A percentile compares a stretch with the other conserved stretches of the same genome.
These are phyloP conservation scores for Pteruthius melanotis DNA, from an alignment of 2,113 vertebrate genomes.

Conservation along the genomic window DNA sequence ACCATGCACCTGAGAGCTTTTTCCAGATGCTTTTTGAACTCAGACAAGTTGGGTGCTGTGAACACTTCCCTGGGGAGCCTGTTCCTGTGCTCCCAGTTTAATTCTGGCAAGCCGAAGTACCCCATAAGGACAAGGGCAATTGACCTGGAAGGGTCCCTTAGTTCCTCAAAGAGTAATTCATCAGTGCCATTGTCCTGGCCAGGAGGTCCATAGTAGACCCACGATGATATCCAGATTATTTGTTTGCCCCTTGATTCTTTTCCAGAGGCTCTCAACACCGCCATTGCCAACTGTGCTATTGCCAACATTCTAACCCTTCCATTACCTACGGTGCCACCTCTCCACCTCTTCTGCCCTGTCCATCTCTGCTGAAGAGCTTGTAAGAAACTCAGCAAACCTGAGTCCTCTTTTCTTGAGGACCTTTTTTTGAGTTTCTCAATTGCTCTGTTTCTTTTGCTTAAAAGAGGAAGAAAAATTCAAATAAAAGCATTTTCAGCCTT, in stretches of 20 bases:
- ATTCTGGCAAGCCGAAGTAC: not conserved
- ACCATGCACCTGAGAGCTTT: not conserved
- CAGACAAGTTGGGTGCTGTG: not conserved
- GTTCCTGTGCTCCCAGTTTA: not conserved
- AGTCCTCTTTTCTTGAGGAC: not conserved
- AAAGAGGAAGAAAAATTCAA: not conserved
- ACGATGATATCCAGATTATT: accelerated
- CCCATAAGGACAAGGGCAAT: not conserved
- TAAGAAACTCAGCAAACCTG: not conserved
- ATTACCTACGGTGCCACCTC: accelerated
- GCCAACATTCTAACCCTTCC: not conserved
- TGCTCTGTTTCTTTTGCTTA: not conserved
- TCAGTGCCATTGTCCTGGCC: not conserved
- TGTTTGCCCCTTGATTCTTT: not conserved
- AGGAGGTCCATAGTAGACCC: not conserved
- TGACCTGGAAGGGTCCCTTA: not conserved
- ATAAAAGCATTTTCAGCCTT: not conserved
- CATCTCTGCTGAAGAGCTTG: not conserved
- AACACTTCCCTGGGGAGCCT: too few relatives aligned
- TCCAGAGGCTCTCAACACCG: not conserved
- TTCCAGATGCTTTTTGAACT: accelerated
- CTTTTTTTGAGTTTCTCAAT: not conserved
- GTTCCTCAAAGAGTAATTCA: not conserved
- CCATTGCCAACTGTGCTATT: not conserved
- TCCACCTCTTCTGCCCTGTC: not conserved